Base-by-base conservation (phyloP, 1,140 invertebrate genomes). In the Drusus annulatus region DNA sequence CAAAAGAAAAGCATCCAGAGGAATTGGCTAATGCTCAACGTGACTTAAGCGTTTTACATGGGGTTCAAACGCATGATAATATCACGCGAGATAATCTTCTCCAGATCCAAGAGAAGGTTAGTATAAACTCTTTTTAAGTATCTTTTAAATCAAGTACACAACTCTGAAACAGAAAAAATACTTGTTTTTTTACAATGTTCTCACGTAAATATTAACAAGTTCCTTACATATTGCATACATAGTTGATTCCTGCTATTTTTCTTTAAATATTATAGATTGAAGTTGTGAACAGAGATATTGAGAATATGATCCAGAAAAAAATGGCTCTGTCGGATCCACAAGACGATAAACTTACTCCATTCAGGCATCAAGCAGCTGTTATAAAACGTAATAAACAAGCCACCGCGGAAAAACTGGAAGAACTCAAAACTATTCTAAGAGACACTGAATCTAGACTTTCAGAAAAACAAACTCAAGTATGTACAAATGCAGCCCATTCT, bases 281-380 rank as follows among this genome's bases (percentile, higher is more conserved):
- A 79, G 85, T 86, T 52, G 86, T 93, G 15, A 93, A 92, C 81
- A 84, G 88, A 62, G 93, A 94, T 86, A 89, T 94, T 19, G 93
- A 93, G 80, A 86, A 89, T 68, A 84, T 91, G 21, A 88, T 92
- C 0, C 90, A 92, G 82, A 87, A 87, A 62, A 87, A 89, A 50
- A 84, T 92, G 78, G 89, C 90, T 4, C 86, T 87, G 2, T 84
- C 87, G 0, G 89, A 90, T 68, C 88, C 90, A 1, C 86, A 88
- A 60, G 89, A 90, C 83, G 95, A 96, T 86, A 95, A 96, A 87
- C 90, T 96, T 76, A 93, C 93, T 4, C 93, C 96, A 28, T 97
- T 96, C 85, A 90, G 95, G 52, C 95, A 97, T 85, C 96, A 97
- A 88, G 95, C 95, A 3, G 92, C 93, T 0, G 94, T 96, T 16